phyloP scores from a whole-genome alignment of 2,797 vertebrate species.

The Hyperoplus immaculatus region DNA sequence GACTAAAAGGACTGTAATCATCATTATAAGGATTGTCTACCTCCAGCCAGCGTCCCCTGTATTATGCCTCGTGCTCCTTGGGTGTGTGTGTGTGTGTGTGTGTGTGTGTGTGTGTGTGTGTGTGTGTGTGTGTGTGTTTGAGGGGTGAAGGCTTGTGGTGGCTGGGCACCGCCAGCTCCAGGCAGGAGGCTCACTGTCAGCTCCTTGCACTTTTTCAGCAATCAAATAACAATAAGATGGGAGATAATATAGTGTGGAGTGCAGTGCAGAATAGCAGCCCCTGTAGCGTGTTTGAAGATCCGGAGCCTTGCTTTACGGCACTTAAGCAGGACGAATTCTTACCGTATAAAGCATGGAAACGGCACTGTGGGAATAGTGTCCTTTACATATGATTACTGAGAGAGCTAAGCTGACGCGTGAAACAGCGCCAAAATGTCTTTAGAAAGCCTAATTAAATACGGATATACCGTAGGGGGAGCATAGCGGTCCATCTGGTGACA shows the following conservation, averaged over 20 bases:
- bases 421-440: not conserved
- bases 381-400: not conserved
- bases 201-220: conserved; percentile 37
- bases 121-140: conserved; percentile 2
- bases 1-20: conserved; percentile 21
- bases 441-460: conserved; percentile 34
- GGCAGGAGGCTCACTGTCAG: conserved; percentile 51
- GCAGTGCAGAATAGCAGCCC: conserved; percentile 5
- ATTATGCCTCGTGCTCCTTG: conserved; percentile 18
- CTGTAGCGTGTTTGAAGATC: not conserved
- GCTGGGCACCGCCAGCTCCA: conserved; percentile 48
- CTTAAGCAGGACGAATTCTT: not conserved
- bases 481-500: not conserved
- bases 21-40: conserved; percentile 30
- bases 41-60: conserved; percentile 14
- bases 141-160: conserved; percentile 16
- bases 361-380: not conserved
- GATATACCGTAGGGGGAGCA: conserved; percentile 1
- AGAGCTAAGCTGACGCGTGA: not conserved
- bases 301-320: conserved; percentile 18
- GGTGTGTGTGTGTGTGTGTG: not conserved
- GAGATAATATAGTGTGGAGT: conserved; percentile 20
- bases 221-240: conserved; percentile 27
- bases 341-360: not conserved
- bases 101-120: too few species aligned